Evolutionary conservation across 37 sponge, comb jelly and placozoan genomes (phyloP), one percentile per base, ranked within the genome.

Genomic region (Ephydatia muelleri): DNA sequence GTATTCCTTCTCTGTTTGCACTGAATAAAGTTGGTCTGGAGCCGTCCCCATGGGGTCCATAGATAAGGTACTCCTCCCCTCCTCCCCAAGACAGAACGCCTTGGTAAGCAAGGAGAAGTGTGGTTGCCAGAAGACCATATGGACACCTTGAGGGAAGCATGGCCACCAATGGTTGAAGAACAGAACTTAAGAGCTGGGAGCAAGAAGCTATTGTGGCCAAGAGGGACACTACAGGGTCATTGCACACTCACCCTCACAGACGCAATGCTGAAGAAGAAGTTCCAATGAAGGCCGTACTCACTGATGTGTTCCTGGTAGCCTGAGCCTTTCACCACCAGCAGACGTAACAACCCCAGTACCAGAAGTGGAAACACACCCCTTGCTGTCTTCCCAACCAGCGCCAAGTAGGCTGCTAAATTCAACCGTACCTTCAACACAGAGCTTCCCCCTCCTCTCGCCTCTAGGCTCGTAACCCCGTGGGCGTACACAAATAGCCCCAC

Each of bases 271-370:
- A 99, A 99, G 86, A 99, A 99, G 88, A 99, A 99, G 82, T 99
- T 99, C 99, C 99, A 99, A 72, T 99, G 99, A 23, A 82, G 81
- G 19, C 99, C 99, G 67, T 99, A 99, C 82, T 99, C 99, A 25
- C 80, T 89, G 48, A 89, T 91, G 25, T 93, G 97, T 22, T 90
- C 86, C 67, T 91, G 91, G 80, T 99, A 97, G 67, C 88, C 87
- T 0, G 81, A 78, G 27, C 76, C 48, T 48, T 85, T 83, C 33
- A 92, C 88, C 12, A 88, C 74, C 35, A 89, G 23, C 34, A 99
- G 78, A 16, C 99, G 78, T 0, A 88, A 83, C 16, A 90, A 35
- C 0, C 99, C 99, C 16, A 99, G 80, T 3, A 89, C 86, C 6
- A 99, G 19, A 29, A 99, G 76, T 16, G 94, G 92, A 0, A 85